Base-by-base conservation (phyloP, 2,113 vertebrate genomes). In the Calyptommatus sinebrachiatus region DNA sequence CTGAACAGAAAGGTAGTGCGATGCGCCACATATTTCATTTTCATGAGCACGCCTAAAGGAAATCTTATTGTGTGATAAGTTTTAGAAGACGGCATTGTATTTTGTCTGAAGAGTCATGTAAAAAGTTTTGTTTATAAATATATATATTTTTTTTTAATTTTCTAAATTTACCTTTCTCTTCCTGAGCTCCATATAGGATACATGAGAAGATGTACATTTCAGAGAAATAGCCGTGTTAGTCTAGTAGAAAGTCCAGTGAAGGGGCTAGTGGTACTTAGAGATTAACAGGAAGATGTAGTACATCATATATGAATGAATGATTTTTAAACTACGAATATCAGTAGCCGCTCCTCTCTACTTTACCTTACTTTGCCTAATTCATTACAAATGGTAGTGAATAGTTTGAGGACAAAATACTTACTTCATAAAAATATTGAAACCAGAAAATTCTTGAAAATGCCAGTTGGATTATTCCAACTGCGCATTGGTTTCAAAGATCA, bases 401-500 rank as follows among this genome's bases (percentile, higher is more conserved):
- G 14, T 72, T 83, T 70, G n/a, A 61, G 48, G 26, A 79, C 77
- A 62, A 16, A 4, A 11, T 29, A 41, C 46, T 74, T 68, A 26
- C 24, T 60, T 60, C 24, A 45, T 73, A 75, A 60, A 82, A 70
- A 85, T 41, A 0, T 0, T 61, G 75, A 77, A 14, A 83, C 62
- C 81, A 69, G 29, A 28, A 71, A 63, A 48, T 86, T 14, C 31
- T 70, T 84, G 61, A 20, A 61, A 60, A 24, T 0, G 0, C 35
- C 74, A 60, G 69, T 78, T 78, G 75, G 81, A 62, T 79, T 71
- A 86, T 66, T 85, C 6, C 11, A 82, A 71, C 80, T 76, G 79
- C 84, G 84, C 85, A 88, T 84, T 72, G 72, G n/a, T 91, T 91
- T 91, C 83, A 88, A 88, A 88, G 86, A 78, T 89, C 78, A 76